Conservation (phyloP, 2,888 invertebrate genomes). For the Cantharis rufa region DNA sequence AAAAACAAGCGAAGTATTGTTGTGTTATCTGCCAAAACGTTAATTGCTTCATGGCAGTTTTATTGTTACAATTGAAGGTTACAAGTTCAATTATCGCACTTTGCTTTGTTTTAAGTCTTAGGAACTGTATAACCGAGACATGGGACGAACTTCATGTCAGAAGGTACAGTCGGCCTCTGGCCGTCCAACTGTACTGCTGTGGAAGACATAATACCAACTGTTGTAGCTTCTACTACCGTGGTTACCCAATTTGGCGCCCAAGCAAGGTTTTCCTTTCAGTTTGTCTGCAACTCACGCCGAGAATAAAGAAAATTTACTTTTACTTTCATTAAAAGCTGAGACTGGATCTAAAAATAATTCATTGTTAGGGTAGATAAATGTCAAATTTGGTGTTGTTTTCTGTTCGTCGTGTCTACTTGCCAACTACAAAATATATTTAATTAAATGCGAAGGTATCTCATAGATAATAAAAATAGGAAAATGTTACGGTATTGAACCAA, state of each 20-base stretch:
- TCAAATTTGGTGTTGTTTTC: not conserved
- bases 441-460: not conserved
- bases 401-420: no score
- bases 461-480: not conserved
- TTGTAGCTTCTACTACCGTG: not conserved
- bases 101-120: not conserved
- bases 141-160: not conserved
- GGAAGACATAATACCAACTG: no score
- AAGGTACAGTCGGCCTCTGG: not conserved
- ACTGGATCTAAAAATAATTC: not conserved
- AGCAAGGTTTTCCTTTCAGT: not conserved
- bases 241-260: not conserved
- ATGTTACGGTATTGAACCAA: not conserved
- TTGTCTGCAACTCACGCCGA: not conserved
- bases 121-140: no score
- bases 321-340: not conserved
- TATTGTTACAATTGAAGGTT: not conserved
- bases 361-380: not conserved
- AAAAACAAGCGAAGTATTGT: not conserved
- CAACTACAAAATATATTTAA: not conserved
- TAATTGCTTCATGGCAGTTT: not conserved
- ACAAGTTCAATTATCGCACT: not conserved
- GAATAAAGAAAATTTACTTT: not conserved
- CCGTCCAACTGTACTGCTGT: not conserved
- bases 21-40: not conserved